A percentile compares a stretch with the other conserved stretches of the same genome.
phyloP scores from a whole-genome alignment of 2,113 vertebrate genomes.

The Bubo bubo region DNA sequence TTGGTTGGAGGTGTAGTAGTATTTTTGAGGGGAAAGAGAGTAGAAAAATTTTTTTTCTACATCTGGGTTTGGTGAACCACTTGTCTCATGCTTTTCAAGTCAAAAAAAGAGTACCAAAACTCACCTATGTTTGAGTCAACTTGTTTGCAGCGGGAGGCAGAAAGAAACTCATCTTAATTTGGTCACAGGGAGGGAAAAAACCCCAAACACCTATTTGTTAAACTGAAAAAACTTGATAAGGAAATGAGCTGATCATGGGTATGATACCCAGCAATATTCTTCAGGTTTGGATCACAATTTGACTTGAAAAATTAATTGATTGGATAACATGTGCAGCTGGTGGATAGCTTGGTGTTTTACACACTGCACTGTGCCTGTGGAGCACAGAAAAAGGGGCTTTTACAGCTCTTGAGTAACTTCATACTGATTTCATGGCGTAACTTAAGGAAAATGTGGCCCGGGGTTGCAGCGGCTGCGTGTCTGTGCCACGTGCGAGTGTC shows the following conservation, averaged over 20 bases:
- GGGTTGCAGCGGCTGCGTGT: neutral
- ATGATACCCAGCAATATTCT: fast-evolving
- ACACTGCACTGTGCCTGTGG: fast-evolving
- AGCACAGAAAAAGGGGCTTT: neutral
- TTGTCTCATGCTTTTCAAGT: neutral
- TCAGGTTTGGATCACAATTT: neutral
- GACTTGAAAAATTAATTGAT: neutral
- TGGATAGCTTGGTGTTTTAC: neutral
- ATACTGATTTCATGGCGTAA: neutral
- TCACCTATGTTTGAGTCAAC: neutral
- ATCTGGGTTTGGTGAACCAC: neutral
- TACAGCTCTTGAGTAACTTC: neutral
- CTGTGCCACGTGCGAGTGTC: fast-evolving
- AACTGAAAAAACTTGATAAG: neutral
- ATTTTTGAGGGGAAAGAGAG: neutral
- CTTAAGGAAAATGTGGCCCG: fast-evolving
- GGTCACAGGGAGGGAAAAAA: fast-evolving
- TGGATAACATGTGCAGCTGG: fast-evolving
- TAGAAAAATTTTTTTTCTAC: neutral
- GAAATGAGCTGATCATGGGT: fast-evolving
- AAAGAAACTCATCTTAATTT: neutral
- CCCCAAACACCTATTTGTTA: neutral
- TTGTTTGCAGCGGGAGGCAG: neutral
- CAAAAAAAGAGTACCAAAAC: neutral
- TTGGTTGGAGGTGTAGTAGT: neutral